Evolutionary conservation across 2,113 vertebrate species (phyloP).

Genomic region (Paradoxurus hermaphroditus): DNA sequence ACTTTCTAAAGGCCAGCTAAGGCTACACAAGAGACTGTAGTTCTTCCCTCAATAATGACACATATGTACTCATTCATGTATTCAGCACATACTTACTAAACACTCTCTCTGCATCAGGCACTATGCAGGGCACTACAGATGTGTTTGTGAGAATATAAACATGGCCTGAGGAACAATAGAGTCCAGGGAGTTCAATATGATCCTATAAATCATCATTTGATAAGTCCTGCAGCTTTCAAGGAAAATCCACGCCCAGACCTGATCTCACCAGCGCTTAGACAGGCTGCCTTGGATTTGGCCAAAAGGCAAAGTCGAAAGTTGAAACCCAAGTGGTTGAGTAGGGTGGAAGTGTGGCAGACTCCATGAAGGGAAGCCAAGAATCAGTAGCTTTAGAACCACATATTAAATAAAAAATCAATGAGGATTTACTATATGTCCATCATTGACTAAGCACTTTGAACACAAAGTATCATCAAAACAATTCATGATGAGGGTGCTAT

Average conservation of each 20-base stretch:
- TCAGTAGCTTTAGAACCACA: neutral
- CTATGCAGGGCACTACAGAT: neutral
- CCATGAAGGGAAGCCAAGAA: neutral
- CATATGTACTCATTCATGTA: fast-evolving
- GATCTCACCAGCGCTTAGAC: neutral
- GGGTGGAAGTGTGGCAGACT: neutral
- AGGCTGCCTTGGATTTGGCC: neutral
- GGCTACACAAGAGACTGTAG: neutral
- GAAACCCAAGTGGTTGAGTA: neutral
- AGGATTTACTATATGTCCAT: neutral
- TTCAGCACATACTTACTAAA: neutral
- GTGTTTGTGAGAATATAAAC: neutral
- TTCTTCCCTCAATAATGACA: neutral
- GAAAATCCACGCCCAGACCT: neutral
- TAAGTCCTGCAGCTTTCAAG: neutral
- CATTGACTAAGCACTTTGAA: neutral
- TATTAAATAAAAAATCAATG: neutral
- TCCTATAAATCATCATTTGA: neutral
- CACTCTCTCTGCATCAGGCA: neutral
- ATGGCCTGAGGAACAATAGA: neutral
- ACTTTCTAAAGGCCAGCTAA: neutral
- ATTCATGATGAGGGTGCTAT: neutral
- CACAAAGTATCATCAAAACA: neutral
- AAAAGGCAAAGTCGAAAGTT: neutral
- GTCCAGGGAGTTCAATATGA: neutral